These are phyloP conservation scores for Halocaridina rubra DNA, from an alignment of 2,888 invertebrate genomes.

Conservation along the genomic window DNA sequence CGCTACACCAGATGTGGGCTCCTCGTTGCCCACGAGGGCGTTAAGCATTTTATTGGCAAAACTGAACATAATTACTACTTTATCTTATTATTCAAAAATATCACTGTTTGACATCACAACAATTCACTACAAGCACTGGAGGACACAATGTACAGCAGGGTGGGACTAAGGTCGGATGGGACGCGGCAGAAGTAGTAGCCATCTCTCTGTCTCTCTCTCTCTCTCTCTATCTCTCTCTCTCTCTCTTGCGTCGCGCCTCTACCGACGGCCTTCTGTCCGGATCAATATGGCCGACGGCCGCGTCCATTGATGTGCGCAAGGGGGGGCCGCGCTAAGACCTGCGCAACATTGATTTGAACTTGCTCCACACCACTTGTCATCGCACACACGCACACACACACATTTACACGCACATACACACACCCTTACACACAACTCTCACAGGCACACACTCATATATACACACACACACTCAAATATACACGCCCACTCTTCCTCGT, in stretches of 20 bases:
- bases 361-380: conserved; percentile 20
- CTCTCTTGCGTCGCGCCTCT: conserved; percentile 47
- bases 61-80: conserved; percentile 67
- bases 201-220: too few species aligned
- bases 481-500: too few species aligned
- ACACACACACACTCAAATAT: too few species aligned
- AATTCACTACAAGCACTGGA: conserved; percentile 19
- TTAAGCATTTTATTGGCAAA: conserved; percentile 71
- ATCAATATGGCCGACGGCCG: conserved; percentile 65
- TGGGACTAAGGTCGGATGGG: conserved; percentile 6
- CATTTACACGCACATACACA: too few species aligned
- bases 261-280: conserved; percentile 43
- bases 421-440: too few species aligned
- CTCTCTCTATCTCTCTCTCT: too few species aligned
- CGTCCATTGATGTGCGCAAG: conserved; percentile 70
- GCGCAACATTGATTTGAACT: conserved; percentile 68
- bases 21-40: conserved; percentile 69
- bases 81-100: background rate
- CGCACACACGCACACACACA: conserved; percentile 12
- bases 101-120: conserved; percentile 35
- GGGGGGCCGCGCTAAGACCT: conserved; percentile 67
- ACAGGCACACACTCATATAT: too few species aligned
- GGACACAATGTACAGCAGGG: conserved; percentile 28
- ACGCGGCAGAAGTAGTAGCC: conserved; percentile 26
- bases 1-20: conserved; percentile 65